Evolutionary conservation across 2,888 invertebrate genomes (phyloP).

Genomic region (Gortyna flavago): DNA sequence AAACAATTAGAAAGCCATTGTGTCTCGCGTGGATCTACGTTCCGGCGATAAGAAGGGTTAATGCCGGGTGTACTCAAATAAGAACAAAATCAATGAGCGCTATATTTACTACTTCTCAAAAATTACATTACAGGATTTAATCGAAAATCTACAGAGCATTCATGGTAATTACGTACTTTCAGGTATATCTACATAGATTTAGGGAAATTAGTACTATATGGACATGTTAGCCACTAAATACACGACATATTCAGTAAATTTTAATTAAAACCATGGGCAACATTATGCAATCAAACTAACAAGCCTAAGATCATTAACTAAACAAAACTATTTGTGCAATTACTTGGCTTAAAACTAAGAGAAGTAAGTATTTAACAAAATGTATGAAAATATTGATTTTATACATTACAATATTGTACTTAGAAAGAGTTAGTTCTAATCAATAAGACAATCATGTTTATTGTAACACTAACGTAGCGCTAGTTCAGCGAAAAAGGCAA

Average conservation of each 20-base stretch:
- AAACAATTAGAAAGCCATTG: too few species aligned
- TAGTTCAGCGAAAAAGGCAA: not conserved
- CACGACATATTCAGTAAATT: constrained; percentile 61
- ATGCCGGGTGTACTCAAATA: constrained; percentile 2
- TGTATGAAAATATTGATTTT: not conserved
- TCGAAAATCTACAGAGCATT: not conserved
- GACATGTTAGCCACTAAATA: constrained; percentile 74
- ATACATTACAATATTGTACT: constrained; percentile 21
- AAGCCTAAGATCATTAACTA: constrained; percentile 54
- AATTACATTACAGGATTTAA: not conserved
- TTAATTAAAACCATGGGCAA: constrained; percentile 71
- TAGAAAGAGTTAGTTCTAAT: not conserved
- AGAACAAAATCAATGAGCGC: not conserved
- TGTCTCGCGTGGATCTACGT: too few species aligned
- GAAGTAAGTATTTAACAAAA: constrained; percentile 3
- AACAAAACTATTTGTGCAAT: constrained; percentile 46
- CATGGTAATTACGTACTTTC: not conserved
- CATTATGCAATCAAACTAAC: constrained; percentile 57
- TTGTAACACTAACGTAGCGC: not conserved
- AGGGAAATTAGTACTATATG: constrained; percentile 66
- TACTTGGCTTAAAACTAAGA: constrained; percentile 32
- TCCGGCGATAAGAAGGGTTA: not conserved
- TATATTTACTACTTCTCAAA: not conserved
- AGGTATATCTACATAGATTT: not conserved
- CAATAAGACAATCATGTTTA: not conserved